Evolutionary conservation across 1,140 invertebrate genomes (phyloP), one percentile per base, ranked within the genome.

Genomic region (Panulirus ornatus): DNA sequence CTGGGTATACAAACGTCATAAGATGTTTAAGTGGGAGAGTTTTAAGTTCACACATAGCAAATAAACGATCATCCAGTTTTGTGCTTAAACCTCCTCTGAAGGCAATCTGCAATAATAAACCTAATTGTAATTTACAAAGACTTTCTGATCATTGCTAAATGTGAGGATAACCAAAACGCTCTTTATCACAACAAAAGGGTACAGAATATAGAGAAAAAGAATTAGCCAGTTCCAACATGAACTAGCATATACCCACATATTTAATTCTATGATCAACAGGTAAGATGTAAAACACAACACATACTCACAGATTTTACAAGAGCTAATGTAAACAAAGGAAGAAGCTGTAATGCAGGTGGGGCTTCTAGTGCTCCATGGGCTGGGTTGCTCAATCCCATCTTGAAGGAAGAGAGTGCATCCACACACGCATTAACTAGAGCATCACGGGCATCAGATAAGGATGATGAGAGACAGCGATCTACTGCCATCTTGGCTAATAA

Each of bases 401-500:
- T 96, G 93, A 97, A 99, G 5, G 98, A 96, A 76, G 96, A 96
- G 40, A 99, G 94, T 91, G 97, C 96, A 95, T 99, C 99, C 71
- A 99, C 96, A 2, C 97, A 97, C 58, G 98, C 98, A 94, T 99
- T 99, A 66, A 99, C 97, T 86, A 99, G 95, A 14, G 98, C 99
- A 94, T 99, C 99, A 76, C 98, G 95, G 3, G 99, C 99, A 94
- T 99, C 99, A 3, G 96, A 95, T 92, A 99, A 94, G 63, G 96
- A 97, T 16, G 97, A 97, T 66, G 96, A 95, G 89, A 97, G 95
- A 89, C 97, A 98, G 79, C 98, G 95, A 94, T 99, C 99, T 36
- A 99, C 98, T 92, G 98, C 98, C 98, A 99, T 99, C 96, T 99
- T 99, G 0, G 97, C 96, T 36, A 99, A 95, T 73, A 99, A 94